These are phyloP conservation scores for Phaedon cochleariae DNA, from an alignment of 2,888 invertebrate genomes.

Conservation along the genomic window DNA sequence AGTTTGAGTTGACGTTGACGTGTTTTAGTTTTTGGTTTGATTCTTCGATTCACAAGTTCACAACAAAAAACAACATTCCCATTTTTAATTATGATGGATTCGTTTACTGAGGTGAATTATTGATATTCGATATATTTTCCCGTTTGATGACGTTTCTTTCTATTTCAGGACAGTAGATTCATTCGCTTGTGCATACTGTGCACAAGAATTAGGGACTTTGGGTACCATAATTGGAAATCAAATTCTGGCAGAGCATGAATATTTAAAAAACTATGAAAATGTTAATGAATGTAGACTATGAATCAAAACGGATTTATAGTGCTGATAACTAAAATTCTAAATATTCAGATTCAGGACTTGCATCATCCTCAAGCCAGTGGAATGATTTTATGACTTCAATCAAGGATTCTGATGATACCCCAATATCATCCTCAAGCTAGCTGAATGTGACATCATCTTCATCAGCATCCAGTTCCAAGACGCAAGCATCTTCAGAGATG, in stretches of 20 bases:
- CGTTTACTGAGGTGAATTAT: neutral
- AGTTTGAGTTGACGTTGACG: too few species aligned
- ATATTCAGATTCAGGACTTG: neutral
- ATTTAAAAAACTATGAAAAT: constrained; percentile 3
- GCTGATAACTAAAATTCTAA: neutral
- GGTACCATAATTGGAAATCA: neutral
- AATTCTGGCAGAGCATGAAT: constrained; percentile 4
- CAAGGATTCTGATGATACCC: neutral
- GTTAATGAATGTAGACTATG: constrained; percentile 7
- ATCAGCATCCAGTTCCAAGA: constrained; percentile 1
- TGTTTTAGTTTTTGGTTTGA: too few species aligned
- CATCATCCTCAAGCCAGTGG: too few species aligned
- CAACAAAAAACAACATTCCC: too few species aligned
- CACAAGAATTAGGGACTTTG: constrained; percentile 3
- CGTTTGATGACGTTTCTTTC: neutral
- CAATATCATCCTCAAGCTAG: neutral
- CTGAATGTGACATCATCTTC: neutral
- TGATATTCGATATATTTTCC: neutral
- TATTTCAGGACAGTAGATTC: constrained; percentile 1
- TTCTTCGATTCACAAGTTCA: too few species aligned
- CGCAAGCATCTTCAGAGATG: constrained; percentile 1
- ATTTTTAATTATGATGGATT: neutral
- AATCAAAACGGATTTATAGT: constrained; percentile 5
- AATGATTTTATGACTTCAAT: too few species aligned
- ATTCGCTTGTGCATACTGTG: constrained; percentile 2